phyloP scores from a whole-genome alignment of 2,888 invertebrate genomes.

The Megastigmus dorsalis region DNA sequence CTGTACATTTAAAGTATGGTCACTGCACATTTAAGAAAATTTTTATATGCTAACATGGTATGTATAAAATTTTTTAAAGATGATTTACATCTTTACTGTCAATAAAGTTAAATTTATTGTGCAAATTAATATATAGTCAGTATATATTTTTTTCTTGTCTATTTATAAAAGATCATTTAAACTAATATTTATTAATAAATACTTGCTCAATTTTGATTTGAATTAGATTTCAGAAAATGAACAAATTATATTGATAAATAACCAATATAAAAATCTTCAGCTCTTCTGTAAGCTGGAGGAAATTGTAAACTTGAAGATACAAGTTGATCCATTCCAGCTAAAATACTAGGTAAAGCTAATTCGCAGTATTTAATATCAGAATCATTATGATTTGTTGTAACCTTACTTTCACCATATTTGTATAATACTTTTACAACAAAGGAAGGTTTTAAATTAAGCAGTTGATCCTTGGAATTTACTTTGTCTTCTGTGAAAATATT shows the following conservation, averaged over 20 bases:
- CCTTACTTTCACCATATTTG: conserved; percentile 62
- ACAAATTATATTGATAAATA: conserved; percentile 58
- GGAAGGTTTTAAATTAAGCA: conserved; percentile 57
- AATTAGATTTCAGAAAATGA: conserved; percentile 11
- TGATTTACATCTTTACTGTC: too few species aligned
- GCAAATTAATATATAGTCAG: too few species aligned
- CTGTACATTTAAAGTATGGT: background rate
- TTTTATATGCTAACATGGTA: background rate
- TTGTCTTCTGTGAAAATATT: conserved; percentile 60
- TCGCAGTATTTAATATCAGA: conserved; percentile 62
- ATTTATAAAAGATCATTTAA: too few species aligned
- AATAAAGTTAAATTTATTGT: too few species aligned
- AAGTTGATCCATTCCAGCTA: conserved; percentile 68
- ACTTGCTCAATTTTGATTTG: background rate
- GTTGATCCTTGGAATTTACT: conserved; percentile 42
- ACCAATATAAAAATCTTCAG: conserved; percentile 66
- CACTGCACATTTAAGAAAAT: too few species aligned
- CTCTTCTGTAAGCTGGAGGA: conserved; percentile 65
- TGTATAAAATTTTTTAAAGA: background rate
- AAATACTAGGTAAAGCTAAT: conserved; percentile 64
- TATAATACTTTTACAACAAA: conserved; percentile 69
- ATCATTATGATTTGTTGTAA: conserved; percentile 53
- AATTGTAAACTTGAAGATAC: conserved; percentile 65
- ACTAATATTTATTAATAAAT: background rate
- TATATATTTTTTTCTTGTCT: too few species aligned